A percentile compares a stretch with the other conserved stretches of the same genome.
Evolutionary conservation across 2,888 invertebrate genomes (phyloP).

Genomic region (Crematogaster levior): DNA sequence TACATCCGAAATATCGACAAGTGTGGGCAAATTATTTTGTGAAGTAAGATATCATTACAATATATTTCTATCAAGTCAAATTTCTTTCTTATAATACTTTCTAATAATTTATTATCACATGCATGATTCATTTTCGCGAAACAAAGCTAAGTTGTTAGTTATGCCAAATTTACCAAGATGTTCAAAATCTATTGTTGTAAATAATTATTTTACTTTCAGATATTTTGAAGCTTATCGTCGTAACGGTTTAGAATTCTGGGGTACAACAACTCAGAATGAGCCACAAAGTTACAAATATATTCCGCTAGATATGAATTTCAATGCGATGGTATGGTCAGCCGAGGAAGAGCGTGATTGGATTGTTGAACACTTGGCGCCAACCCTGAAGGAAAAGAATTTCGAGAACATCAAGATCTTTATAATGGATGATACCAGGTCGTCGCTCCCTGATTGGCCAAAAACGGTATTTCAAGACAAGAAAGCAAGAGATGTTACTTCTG

Average conservation of each 20-base stretch:
- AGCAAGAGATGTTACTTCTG: conserved; percentile 86
- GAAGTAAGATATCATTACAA: conserved; percentile 1
- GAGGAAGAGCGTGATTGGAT: conserved; percentile 89
- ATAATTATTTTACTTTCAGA: conserved; percentile 81
- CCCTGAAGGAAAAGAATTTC: conserved; percentile 87
- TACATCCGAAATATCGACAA: conserved; percentile 88
- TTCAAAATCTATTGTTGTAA: neutral
- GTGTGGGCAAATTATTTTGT: conserved; percentile 92
- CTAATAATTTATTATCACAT: neutral
- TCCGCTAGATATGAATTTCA: conserved; percentile 87
- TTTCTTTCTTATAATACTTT: neutral
- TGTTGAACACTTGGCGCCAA: conserved; percentile 91
- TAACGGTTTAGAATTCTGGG: conserved; percentile 91
- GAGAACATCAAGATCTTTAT: conserved; percentile 90
- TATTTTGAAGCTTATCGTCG: conserved; percentile 92
- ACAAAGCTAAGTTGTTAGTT: neutral
- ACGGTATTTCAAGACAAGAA: neutral
- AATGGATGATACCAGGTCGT: conserved; percentile 91
- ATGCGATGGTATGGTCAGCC: conserved; percentile 91
- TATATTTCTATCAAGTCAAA: neutral
- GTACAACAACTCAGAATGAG: conserved; percentile 95
- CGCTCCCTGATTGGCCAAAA: conserved; percentile 88
- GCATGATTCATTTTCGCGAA: neutral
- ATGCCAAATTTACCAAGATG: neutral
- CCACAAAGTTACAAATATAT: conserved; percentile 86